Evolutionary conservation across 2,797 vertebrate species (phyloP).

Genomic region (Kryptolebias ocellatus): DNA sequence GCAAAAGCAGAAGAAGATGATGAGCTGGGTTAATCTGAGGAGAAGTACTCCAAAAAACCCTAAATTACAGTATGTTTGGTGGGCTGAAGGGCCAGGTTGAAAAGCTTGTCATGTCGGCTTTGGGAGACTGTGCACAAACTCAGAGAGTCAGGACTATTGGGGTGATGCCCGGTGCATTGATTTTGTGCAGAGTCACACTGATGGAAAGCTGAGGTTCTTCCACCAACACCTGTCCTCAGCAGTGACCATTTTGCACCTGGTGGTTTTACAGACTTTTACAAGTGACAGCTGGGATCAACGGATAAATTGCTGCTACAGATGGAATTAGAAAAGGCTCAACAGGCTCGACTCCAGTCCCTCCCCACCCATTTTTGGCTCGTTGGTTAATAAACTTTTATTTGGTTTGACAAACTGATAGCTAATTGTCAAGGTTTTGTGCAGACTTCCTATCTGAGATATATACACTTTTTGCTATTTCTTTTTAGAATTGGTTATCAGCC

Average conservation of each 20-base stretch:
- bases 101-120: neutral
- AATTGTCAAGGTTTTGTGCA: neutral
- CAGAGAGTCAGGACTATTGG: neutral
- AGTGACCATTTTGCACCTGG: constrained; percentile 1
- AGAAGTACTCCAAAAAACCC: neutral
- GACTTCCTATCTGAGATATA: neutral
- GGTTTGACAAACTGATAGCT: neutral
- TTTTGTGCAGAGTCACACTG: constrained; percentile 20
- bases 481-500: neutral
- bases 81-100: neutral
- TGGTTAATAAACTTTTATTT: constrained; percentile 1
- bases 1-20: neutral
- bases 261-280: constrained; percentile 7
- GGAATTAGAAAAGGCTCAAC: neutral
- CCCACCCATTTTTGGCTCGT: neutral
- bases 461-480: neutral
- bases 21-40: neutral
- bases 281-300: neutral
- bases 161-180: neutral
- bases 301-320: constrained; percentile 4
- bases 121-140: neutral
- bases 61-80: neutral
- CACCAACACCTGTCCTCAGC: constrained; percentile 8
- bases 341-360: neutral
- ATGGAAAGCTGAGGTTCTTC: constrained; percentile 11